Conservation (phyloP, 2,113 vertebrate genomes). For the Sylvietta virens region DNA sequence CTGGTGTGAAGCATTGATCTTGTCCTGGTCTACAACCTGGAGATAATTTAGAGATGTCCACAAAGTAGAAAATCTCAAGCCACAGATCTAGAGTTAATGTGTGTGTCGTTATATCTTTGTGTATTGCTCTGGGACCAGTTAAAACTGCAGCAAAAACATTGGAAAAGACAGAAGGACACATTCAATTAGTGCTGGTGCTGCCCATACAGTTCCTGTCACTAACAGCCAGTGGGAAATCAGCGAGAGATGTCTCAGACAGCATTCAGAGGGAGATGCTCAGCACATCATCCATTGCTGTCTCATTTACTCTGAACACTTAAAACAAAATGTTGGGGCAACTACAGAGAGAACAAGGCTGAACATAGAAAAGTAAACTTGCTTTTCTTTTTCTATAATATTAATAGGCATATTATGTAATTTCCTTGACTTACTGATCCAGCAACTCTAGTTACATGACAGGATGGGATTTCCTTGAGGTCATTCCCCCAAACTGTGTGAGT, state of each 20-base stretch:
- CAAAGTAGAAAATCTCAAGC: background rate
- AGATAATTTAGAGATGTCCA: background rate
- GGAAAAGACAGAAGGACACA: background rate
- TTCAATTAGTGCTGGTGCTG: background rate
- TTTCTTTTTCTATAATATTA: constrained; percentile 32
- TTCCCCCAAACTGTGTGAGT: constrained; percentile 27
- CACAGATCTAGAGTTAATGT: background rate
- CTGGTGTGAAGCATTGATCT: background rate
- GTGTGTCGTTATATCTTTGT: rapidly evolving
- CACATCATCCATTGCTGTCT: background rate
- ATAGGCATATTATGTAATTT: constrained; percentile 8
- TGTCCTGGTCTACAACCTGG: background rate
- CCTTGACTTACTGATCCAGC: constrained; percentile 32
- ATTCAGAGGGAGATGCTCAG: background rate
- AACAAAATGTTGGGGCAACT: background rate
- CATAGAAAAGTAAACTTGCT: background rate
- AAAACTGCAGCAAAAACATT: background rate
- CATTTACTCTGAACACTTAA: background rate
- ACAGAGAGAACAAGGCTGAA: background rate
- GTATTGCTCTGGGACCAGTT: background rate
- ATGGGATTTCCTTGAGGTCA: constrained; percentile 65
- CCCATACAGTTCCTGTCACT: background rate
- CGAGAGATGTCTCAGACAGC: background rate
- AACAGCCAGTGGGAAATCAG: background rate
- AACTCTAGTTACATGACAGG: constrained; percentile 27